phyloP scores from a whole-genome alignment of 2,797 vertebrate species.

The Myotis planiceps region DNA sequence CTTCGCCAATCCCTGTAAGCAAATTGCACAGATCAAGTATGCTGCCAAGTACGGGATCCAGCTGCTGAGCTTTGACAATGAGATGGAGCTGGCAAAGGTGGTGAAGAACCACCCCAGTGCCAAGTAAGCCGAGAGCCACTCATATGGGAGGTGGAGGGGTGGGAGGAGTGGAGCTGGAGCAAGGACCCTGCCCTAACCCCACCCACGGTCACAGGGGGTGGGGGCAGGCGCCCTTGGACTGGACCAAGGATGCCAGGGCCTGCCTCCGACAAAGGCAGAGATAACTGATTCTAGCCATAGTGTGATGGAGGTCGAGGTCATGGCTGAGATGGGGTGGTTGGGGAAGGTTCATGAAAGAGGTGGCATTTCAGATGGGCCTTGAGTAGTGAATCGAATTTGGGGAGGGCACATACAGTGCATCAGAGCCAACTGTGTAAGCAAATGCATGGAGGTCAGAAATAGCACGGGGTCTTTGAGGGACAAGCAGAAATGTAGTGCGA shows the following conservation, averaged over 20 bases:
- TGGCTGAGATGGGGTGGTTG: background rate
- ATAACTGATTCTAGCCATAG: background rate
- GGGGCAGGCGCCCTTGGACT: background rate
- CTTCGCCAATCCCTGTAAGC: conserved; percentile 89
- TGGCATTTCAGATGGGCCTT: background rate
- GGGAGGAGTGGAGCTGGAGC: background rate
- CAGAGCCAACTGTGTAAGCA: background rate
- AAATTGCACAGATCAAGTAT: conserved; percentile 85
- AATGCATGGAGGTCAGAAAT: background rate
- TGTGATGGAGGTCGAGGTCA: background rate
- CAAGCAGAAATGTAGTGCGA: background rate
- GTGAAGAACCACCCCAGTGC: conserved; percentile 85
- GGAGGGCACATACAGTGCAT: background rate
- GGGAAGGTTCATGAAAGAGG: background rate
- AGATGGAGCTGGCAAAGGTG: conserved; percentile 88
- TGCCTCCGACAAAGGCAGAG: background rate
- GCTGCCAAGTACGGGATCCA: conserved; percentile 84
- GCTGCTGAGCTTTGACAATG: conserved; percentile 89
- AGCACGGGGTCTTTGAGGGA: background rate
- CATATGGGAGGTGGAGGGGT: background rate
- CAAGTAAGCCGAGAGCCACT: conserved; percentile 79
- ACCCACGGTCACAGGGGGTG: background rate
- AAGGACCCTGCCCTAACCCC: background rate
- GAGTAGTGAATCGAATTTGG: background rate
- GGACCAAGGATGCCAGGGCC: background rate